A percentile compares a stretch with the other conserved stretches of the same genome.
These are phyloP conservation scores for Drosophila oshimai DNA, from an alignment of 1,140 invertebrate genomes.

Conservation along the genomic window DNA sequence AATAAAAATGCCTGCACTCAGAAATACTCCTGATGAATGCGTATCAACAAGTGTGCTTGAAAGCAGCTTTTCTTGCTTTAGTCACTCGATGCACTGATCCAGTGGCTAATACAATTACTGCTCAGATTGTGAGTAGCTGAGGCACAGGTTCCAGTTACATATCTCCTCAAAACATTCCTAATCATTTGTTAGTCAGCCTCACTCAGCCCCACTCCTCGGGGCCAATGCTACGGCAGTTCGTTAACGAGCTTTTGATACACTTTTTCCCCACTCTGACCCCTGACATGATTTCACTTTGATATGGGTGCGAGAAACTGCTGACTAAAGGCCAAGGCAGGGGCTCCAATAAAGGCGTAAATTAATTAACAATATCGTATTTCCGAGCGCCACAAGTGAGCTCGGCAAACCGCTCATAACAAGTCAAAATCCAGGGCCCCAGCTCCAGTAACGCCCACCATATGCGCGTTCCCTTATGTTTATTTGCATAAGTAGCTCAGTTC, in stretches of 20 bases:
- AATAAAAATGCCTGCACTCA: too few species aligned
- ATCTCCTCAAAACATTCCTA: neutral
- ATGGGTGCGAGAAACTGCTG: conserved; percentile 59
- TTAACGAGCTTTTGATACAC: conserved; percentile 64
- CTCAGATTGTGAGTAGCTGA: too few species aligned
- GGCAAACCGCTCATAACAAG: conserved; percentile 39
- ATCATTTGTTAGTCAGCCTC: conserved; percentile 26
- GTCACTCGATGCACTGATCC: conserved; percentile 5
- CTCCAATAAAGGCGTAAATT: conserved; percentile 71
- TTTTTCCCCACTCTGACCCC: conserved; percentile 43
- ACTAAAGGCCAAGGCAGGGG: conserved; percentile 37
- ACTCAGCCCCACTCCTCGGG: neutral
- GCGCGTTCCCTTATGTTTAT: conserved; percentile 60
- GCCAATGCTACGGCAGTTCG: neutral
- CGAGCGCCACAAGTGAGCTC: conserved; percentile 38
- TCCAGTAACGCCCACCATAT: conserved; percentile 41
- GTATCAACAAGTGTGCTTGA: conserved; percentile 5
- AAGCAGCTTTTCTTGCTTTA: neutral
- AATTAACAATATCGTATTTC: conserved; percentile 78
- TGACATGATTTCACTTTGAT: conserved; percentile 60
- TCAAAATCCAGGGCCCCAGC: conserved; percentile 16
- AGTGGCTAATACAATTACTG: neutral
- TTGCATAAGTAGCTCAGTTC: conserved; percentile 72
- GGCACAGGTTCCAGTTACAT: neutral
- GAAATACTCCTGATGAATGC: neutral